phyloP scores from a whole-genome alignment of 2,797 vertebrate species.

The Lithobates pipiens region DNA sequence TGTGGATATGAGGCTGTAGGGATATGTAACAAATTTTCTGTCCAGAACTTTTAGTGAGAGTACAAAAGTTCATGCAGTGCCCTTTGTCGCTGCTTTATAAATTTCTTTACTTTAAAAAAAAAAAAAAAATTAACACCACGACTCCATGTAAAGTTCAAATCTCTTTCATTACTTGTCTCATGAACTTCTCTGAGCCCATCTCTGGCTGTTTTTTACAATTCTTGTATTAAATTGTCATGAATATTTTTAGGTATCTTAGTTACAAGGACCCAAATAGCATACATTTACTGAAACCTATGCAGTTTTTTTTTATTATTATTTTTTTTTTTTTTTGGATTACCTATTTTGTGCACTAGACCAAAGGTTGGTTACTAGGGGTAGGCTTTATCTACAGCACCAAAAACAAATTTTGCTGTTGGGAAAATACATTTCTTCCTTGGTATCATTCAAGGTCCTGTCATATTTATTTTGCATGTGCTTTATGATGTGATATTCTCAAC shows the following conservation, averaged over 20 bases:
- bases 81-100: constrained; percentile 52
- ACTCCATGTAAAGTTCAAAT: rapidly evolving
- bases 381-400: neutral
- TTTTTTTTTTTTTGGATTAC: neutral
- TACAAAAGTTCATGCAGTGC: constrained; percentile 57
- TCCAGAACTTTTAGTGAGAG: constrained; percentile 37
- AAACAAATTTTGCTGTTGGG: too few relatives aligned
- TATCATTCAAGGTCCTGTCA: neutral
- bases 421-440: too few relatives aligned
- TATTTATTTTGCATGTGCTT: neutral
- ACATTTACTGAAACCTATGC: neutral
- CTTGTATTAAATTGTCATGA: constrained; percentile 12
- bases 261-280: neutral
- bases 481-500: too few relatives aligned
- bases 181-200: constrained; percentile 13
- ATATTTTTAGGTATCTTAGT: neutral
- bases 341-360: neutral
- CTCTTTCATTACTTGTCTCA: constrained; percentile 22
- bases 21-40: constrained; percentile 39
- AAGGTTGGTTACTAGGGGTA: neutral
- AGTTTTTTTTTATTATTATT: neutral
- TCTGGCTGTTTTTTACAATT: neutral
- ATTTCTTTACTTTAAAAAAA: constrained; percentile 7
- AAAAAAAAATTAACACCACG: constrained; percentile 27
- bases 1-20: constrained; percentile 16